A percentile compares a stretch with the other conserved stretches of the same genome.
phyloP scores from a whole-genome alignment of 2,888 invertebrate genomes.

The Tachystola acroxantha region DNA sequence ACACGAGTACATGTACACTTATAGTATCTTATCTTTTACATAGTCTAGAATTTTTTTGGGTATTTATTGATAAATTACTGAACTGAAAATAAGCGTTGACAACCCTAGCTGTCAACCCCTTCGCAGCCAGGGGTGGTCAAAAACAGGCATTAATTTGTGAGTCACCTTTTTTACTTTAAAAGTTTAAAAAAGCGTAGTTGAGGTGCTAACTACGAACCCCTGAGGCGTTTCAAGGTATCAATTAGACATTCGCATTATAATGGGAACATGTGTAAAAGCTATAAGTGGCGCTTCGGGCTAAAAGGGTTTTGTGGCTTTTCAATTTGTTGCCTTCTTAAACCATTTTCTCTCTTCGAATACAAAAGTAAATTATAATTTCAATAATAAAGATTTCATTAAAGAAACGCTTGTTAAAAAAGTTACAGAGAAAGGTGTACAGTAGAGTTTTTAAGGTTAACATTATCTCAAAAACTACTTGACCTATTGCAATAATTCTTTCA shows the following conservation, averaged over 20 bases:
- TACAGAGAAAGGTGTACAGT: not conserved
- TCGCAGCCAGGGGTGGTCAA: slow-evolving; percentile 28
- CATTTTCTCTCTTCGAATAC: not conserved
- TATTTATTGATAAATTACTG: too few relatives aligned
- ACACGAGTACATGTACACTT: too few relatives aligned
- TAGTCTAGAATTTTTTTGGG: too few relatives aligned
- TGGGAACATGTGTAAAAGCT: slow-evolving; percentile 54
- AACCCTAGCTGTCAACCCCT: slow-evolving; percentile 38
- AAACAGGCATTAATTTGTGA: slow-evolving; percentile 29
- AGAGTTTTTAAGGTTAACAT: too few relatives aligned
- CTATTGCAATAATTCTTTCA: too few relatives aligned
- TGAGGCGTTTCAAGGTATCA: slow-evolving; percentile 37
- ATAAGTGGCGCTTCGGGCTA: slow-evolving; percentile 58
- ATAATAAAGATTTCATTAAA: too few relatives aligned
- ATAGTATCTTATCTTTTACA: too few relatives aligned
- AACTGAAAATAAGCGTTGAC: too few relatives aligned
- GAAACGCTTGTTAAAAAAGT: too few relatives aligned
- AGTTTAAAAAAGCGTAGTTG: slow-evolving; percentile 21
- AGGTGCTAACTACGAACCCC: slow-evolving; percentile 61
- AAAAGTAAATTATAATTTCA: too few relatives aligned
- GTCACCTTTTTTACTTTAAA: slow-evolving; percentile 2
- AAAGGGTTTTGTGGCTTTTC: slow-evolving; percentile 30
- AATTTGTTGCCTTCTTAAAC: not conserved
- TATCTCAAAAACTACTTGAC: too few relatives aligned
- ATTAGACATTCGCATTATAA: slow-evolving; percentile 42